Percentiles rank a stretch among this genome's conserved stretches.
These are phyloP conservation scores for Apocrypta bakeri DNA, from an alignment of 1,140 invertebrate genomes.

Conservation along the genomic window DNA sequence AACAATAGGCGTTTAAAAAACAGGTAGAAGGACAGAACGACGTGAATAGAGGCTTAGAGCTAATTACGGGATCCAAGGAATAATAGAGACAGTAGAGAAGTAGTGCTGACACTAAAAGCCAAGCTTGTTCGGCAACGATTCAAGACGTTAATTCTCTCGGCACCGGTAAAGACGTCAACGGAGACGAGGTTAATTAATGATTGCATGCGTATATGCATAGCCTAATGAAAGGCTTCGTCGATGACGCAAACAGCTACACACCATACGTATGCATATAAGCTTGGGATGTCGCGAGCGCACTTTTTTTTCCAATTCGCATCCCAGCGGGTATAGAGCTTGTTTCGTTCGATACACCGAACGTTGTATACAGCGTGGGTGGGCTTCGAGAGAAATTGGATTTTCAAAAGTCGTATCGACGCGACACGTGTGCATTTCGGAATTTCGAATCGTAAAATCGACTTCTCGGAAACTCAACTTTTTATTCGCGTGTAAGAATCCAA, in stretches of 20 bases:
- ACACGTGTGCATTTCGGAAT: no score
- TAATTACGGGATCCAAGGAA: neutral
- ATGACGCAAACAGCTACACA: constrained; percentile 19
- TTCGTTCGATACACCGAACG: neutral
- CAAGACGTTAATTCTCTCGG: constrained; percentile 29
- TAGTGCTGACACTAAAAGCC: neutral
- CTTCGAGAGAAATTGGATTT: neutral
- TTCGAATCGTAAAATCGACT: no score
- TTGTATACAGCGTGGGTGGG: no score
- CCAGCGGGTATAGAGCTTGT: neutral
- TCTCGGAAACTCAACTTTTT: no score
- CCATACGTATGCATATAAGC: neutral
- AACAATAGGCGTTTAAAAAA: neutral
- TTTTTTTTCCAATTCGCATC: neutral
- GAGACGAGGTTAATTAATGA: constrained; percentile 37
- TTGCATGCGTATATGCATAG: constrained; percentile 9
- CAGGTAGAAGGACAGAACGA: neutral
- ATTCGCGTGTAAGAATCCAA: neutral
- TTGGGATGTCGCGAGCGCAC: neutral
- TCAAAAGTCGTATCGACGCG: no score
- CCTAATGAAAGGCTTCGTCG: constrained; percentile 37
- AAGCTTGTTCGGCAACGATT: constrained; percentile 26
- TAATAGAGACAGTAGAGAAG: neutral
- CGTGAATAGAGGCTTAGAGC: neutral
- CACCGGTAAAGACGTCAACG: neutral